Evolutionary conservation across 1,140 invertebrate species (phyloP).

Genomic region (Calliopsis andreniformis): DNA sequence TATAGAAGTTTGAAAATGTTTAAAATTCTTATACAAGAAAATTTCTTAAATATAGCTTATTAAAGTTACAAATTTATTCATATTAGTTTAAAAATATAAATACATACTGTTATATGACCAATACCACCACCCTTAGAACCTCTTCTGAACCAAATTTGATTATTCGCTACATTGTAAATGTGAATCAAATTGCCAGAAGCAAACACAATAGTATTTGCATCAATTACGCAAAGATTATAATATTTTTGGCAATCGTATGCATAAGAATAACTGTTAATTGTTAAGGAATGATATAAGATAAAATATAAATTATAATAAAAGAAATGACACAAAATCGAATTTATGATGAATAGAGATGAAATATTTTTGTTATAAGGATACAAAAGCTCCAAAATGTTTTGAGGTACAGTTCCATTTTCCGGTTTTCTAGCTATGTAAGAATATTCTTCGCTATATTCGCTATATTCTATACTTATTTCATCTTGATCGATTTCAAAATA

Average conservation of each 20-base stretch:
- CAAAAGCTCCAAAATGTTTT: constrained; percentile 74
- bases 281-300: constrained; percentile 37
- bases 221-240: constrained; percentile 89
- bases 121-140: constrained; percentile 89
- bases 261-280: constrained; percentile 87
- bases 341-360: no score
- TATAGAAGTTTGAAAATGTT: no score
- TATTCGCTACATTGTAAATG: constrained; percentile 87
- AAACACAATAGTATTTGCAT: constrained; percentile 88
- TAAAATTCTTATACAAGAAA: no score
- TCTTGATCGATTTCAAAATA: constrained; percentile 84
- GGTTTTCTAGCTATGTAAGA: constrained; percentile 57
- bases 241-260: constrained; percentile 92
- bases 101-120: constrained; percentile 88
- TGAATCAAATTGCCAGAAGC: constrained; percentile 91
- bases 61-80: neutral
- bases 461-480: neutral
- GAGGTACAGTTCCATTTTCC: constrained; percentile 65
- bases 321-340: no score
- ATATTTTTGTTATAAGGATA: constrained; percentile 70
- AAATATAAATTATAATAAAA: neutral
- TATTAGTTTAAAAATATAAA: neutral
- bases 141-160: constrained; percentile 86
- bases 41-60: neutral
- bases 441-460: constrained; percentile 47